These are phyloP conservation scores for Rhinolophus ferrumequinum DNA, from an alignment of 2,113 vertebrate genomes.

Conservation along the genomic window DNA sequence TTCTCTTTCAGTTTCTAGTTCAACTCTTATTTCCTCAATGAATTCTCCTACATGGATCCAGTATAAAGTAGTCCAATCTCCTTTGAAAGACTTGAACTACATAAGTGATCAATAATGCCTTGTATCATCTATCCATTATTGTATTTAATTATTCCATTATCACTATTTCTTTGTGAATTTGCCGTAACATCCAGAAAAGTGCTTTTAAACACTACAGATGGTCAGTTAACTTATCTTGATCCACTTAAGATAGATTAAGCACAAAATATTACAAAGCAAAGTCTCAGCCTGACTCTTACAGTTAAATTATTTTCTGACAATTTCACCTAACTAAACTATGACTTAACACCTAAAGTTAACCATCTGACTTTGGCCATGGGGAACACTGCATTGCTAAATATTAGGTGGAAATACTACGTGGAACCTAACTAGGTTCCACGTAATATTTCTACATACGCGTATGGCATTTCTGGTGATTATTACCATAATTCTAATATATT, in stretches of 20 bases:
- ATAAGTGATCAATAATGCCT: not conserved
- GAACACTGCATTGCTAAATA: not conserved
- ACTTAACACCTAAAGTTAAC: not conserved
- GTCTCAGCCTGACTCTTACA: not conserved
- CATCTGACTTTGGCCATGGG: not conserved
- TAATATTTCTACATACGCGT: not conserved
- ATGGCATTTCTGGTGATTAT: not conserved
- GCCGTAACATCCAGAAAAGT: not conserved
- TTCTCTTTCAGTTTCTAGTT: not conserved
- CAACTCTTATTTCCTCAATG: not conserved
- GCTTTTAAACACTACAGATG: not conserved
- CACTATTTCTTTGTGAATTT: slow-evolving; percentile 39
- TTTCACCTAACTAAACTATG: not conserved
- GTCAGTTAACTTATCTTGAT: not conserved
- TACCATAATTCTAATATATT: not conserved
- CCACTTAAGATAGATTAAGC: slow-evolving; percentile 1
- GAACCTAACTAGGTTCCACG: not conserved
- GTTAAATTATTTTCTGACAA: not conserved
- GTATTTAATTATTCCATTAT: not conserved
- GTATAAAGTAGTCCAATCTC: not conserved
- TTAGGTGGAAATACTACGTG: too few species aligned
- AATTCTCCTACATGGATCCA: not conserved
- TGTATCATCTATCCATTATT: not conserved
- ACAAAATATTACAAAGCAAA: slow-evolving; percentile 41
- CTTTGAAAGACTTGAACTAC: not conserved